Evolutionary conservation across 2,888 invertebrate genomes (phyloP), one percentile per base, ranked within the genome.

Genomic region (Melanostoma scalare): DNA sequence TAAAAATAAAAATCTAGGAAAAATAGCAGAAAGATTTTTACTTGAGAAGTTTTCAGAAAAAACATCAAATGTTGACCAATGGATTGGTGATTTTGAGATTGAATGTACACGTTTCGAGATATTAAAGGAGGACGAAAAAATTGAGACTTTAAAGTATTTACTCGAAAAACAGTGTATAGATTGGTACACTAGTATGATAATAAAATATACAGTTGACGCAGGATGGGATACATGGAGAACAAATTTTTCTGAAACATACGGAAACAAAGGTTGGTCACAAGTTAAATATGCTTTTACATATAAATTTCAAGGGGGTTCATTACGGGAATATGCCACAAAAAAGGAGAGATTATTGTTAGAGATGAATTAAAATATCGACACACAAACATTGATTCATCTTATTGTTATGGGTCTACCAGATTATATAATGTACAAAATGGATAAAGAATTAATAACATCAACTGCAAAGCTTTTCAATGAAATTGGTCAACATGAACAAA

Each of bases 321-420:
- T 88, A n/a, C 55, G 87, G 56, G 85, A 87, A 20, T 87, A 69
- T 69, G 65, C 72, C 20, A 75, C 44, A 86, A 68, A 68, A 53
- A 58, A 69, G 36, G 69, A 69, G 58, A 69, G 33, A 58, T 46
- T 58, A 33, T 56, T 58, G 46, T 38, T 69, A 35, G 58, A 69
- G 5, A 6, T 52, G 30, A 65, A 50, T 30, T 50, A 10, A 30
- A 38, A 30, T 50, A 65, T 65, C 8, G 52, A 65, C 50, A 36
- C 48, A 52, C 6, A 38, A 33, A 65, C 52, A 36, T 50, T 52
- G 20, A 86, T 88, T 53, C 85, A 87, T 72, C 71, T 88, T 6
- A 87, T 88, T 42, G 88, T 87, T 61, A 60, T 60, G 3, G 88
- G 87, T 33, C 71, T 89, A 76, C 87, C 88, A 85, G 71, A 48